Evolutionary conservation across 2,113 vertebrate species (phyloP).

Genomic region (Illadopsis cleaveri): DNA sequence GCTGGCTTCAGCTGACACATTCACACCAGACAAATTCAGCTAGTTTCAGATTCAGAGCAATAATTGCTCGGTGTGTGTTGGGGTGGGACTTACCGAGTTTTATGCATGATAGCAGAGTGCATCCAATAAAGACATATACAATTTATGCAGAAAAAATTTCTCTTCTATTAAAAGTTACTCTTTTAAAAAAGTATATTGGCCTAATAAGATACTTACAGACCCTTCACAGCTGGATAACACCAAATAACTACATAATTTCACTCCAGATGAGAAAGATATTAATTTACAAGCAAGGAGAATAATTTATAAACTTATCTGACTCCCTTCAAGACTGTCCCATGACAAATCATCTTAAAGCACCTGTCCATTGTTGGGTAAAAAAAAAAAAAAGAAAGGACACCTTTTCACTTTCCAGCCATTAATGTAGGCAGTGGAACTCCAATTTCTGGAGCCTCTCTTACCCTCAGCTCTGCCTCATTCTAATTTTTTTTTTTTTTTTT

Average conservation of each 20-base stretch:
- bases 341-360: not conserved
- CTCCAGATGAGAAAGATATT: not conserved
- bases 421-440: not conserved
- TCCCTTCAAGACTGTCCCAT: not conserved
- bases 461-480: not conserved
- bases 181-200: not conserved
- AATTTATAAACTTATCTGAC: not conserved
- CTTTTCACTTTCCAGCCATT: not conserved
- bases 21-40: not conserved
- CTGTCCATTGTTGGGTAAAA: not conserved
- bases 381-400: not conserved
- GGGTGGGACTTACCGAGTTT: not conserved
- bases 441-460: not conserved
- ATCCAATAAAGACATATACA: not conserved
- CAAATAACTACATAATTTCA: not conserved
- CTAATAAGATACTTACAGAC: not conserved
- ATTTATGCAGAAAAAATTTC: not conserved
- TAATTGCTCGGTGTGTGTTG: not conserved
- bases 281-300: not conserved
- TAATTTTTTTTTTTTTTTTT: not conserved
- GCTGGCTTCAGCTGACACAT: not conserved
- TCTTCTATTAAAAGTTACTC: not conserved
- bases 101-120: not conserved
- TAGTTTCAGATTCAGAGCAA: not conserved
- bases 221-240: not conserved